phyloP scores from a whole-genome alignment of 2,797 vertebrate species.

The Thamnophis elegans region DNA sequence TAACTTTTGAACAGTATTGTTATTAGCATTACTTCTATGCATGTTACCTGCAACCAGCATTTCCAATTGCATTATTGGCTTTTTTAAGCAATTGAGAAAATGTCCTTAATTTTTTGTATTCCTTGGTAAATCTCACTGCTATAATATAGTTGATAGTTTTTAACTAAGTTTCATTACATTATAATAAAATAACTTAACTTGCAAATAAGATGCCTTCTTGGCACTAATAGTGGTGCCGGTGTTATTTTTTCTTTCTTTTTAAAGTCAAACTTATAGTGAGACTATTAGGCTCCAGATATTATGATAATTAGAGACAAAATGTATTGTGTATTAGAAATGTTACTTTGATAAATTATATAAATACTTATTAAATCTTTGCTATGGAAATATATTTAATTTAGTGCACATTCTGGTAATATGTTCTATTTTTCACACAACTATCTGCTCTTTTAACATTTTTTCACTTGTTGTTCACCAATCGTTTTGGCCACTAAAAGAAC shows the following conservation, averaged over 20 bases:
- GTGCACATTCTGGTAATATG: neutral
- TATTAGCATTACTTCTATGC: neutral
- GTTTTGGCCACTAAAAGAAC: neutral
- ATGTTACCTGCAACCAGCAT: neutral
- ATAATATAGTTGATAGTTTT: slow-evolving; percentile 42
- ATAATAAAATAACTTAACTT: slow-evolving; percentile 58
- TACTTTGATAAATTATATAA: slow-evolving; percentile 29
- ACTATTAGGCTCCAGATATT: slow-evolving; percentile 51
- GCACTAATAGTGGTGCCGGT: slow-evolving; percentile 52
- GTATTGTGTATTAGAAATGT: neutral
- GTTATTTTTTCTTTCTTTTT: slow-evolving; percentile 42
- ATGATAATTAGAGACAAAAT: slow-evolving; percentile 40
- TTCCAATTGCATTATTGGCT: slow-evolving; percentile 30
- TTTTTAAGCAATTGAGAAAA: slow-evolving; percentile 35
- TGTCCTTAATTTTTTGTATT: slow-evolving; percentile 31
- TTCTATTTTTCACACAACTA: neutral
- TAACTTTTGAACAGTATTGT: neutral
- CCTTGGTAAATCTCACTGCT: slow-evolving; percentile 40
- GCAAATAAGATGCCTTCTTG: slow-evolving; percentile 60
- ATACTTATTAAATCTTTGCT: slow-evolving; percentile 25
- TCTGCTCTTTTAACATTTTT: slow-evolving; percentile 13
- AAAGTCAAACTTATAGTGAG: slow-evolving; percentile 52
- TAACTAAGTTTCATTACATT: slow-evolving; percentile 53
- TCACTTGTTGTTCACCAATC: neutral
- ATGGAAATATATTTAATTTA: neutral